These are phyloP conservation scores for Morus bassanus DNA, from an alignment of 2,797 vertebrate genomes.

Conservation along the genomic window DNA sequence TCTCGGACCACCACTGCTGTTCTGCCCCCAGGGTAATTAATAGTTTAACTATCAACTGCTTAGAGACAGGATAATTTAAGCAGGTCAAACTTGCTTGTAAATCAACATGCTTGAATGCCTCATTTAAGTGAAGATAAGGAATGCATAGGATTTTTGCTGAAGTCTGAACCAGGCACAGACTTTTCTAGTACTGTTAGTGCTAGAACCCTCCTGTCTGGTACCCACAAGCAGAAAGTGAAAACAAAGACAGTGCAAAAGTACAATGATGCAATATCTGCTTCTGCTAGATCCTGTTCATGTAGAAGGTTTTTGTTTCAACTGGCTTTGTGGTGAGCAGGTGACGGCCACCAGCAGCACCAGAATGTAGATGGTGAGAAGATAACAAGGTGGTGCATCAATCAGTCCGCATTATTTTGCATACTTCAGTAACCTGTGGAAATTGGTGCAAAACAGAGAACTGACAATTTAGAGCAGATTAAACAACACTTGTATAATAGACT, in stretches of 20 bases:
- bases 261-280: too few relatives aligned
- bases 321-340: not conserved
- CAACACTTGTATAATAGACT: not conserved
- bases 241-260: not conserved
- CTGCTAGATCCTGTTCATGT: not conserved
- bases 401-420: not conserved
- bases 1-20: not conserved
- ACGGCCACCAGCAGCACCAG: not conserved
- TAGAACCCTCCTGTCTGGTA: not conserved
- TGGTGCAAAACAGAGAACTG: not conserved
- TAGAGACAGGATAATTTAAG: not conserved
- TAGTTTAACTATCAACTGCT: not conserved
- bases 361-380: not conserved
- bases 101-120: not conserved
- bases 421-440: not conserved
- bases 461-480: not conserved
- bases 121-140: not conserved
- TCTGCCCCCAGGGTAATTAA: not conserved
- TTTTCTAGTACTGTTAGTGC: not conserved
- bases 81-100: not conserved
- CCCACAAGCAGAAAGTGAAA: not conserved
- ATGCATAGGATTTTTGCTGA: not conserved
- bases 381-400: not conserved
- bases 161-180: not conserved
- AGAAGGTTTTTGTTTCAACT: not conserved